Percentiles rank a stretch among this genome's conserved stretches.
phyloP scores from a whole-genome alignment of 2,888 invertebrate genomes.

The Cosmopolites sordidus region DNA sequence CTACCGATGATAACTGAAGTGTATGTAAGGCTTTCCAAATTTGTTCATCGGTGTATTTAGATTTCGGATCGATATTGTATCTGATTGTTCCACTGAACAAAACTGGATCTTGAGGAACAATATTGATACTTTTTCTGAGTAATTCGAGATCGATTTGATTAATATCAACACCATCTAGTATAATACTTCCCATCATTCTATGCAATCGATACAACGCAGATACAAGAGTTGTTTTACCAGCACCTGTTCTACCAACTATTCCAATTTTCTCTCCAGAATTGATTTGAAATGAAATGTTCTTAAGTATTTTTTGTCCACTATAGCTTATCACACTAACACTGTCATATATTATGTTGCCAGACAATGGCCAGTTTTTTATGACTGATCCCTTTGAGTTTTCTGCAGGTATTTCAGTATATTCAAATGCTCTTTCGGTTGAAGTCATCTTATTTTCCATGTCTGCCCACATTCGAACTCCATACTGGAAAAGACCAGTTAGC shows the following conservation, averaged over 20 bases:
- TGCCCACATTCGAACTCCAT: slow-evolving; percentile 75
- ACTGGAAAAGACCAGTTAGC: slow-evolving; percentile 63
- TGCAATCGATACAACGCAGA: slow-evolving; percentile 61
- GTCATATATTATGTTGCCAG: slow-evolving; percentile 57
- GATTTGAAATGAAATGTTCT: slow-evolving; percentile 49
- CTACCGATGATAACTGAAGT: slow-evolving; percentile 47
- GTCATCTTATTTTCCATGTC: slow-evolving; percentile 79
- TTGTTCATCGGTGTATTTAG: slow-evolving; percentile 29
- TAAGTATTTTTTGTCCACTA: slow-evolving; percentile 57
- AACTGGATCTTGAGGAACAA: slow-evolving; percentile 83
- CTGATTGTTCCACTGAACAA: slow-evolving; percentile 66
- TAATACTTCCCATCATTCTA: slow-evolving; percentile 53
- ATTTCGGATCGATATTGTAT: slow-evolving; percentile 36
- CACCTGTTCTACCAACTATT: slow-evolving; percentile 70
- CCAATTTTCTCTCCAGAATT: slow-evolving; percentile 51
- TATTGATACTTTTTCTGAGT: slow-evolving; percentile 67
- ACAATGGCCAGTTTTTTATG: slow-evolving; percentile 57
- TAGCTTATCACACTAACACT: slow-evolving; percentile 66
- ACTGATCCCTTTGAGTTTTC: slow-evolving; percentile 48
- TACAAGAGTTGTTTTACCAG: slow-evolving; percentile 74
- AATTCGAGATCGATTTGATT: slow-evolving; percentile 37
- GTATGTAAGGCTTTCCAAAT: slow-evolving; percentile 36
- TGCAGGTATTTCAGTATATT: slow-evolving; percentile 49
- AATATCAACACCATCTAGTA: slow-evolving; percentile 64
- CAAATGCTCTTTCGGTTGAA: slow-evolving; percentile 74